Evolutionary conservation across 2,888 invertebrate genomes (phyloP), one percentile per base, ranked within the genome.

Genomic region (Drosophila neotestacea): DNA sequence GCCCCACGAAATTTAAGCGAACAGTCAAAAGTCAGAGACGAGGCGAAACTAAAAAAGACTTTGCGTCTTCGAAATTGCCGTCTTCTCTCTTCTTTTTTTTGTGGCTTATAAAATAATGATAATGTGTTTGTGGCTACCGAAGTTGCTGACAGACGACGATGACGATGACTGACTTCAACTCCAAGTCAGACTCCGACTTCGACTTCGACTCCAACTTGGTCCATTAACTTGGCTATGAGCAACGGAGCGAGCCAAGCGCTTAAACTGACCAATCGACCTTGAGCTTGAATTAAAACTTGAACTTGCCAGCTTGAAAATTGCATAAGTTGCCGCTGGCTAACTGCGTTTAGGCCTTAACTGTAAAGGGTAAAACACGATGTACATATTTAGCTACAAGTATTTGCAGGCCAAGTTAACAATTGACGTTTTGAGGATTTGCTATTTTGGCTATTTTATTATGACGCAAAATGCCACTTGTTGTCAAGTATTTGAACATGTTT

Each of bases 271-370:
- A 41, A 67, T 62, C 81, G 81, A 88, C 87, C 86, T 90, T 90
- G 90, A 84, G 81, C 90, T 86, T 88, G 82, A 83, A 78, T 75
- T 76, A 71, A 78, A 76, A 73, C 72, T 84, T 86, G 78, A 84
- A 81, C 79, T 80, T 77, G 81, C 47, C 64, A 51, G 58, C 59
- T 52, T 39, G 46, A 28, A 62, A 87, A 70, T 84, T 84, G 83
- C 85, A 84, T 70, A 85, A 77, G 67, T 9, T 32, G 72, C 68
- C 68, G 38, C 50, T 50, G 54, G 47, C 56, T 36, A 50, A 60
- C 61, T 22, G 34, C 60, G 66, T 27, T 54, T 27, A 22, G 36
- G 61, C 22, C 39, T 56, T 67, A 71, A 68, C 68, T 50, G 67
- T 56, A 66, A 70, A 70, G 66, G 46, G 70, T 56, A 42, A 22